Conservation (phyloP, 2,888 invertebrate species). For the Loripinus fragilis region DNA sequence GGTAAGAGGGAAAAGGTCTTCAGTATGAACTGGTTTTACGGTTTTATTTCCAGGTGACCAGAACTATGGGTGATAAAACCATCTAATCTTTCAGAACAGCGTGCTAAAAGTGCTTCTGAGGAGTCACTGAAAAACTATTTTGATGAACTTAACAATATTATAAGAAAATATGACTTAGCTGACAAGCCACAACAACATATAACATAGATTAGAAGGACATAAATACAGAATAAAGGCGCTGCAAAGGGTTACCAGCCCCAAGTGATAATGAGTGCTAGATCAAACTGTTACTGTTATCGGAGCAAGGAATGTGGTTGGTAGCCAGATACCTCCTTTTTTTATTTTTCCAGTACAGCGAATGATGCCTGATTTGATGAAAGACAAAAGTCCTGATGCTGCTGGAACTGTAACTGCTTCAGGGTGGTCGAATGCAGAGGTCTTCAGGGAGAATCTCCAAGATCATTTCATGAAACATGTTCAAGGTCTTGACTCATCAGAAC, state of each 20-base stretch:
- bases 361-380: constrained; percentile 21
- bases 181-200: constrained; percentile 31
- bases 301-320: constrained; percentile 29
- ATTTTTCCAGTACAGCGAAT: constrained; percentile 32
- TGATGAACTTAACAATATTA: constrained; percentile 4
- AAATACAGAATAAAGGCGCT: constrained; percentile 25
- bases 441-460: constrained; percentile 20
- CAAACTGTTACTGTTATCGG: constrained; percentile 36
- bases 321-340: constrained; percentile 38
- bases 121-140: constrained; percentile 23
- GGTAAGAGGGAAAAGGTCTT: neutral
- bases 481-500: neutral
- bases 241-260: neutral
- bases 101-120: constrained; percentile 14
- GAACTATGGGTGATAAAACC: constrained; percentile 28
- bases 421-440: constrained; percentile 37
- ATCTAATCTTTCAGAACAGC: neutral
- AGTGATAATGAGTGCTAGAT: constrained; percentile 13
- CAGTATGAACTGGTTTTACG: neutral
- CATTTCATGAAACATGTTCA: too few relatives aligned
- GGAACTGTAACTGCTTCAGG: constrained; percentile 22
- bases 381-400: constrained; percentile 15
- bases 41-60: constrained; percentile 22
- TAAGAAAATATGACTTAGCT: too few relatives aligned
- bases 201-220: constrained; percentile 45